Evolutionary conservation across 2,888 invertebrate genomes (phyloP).

Genomic region (Drosophila paramelanica): DNA sequence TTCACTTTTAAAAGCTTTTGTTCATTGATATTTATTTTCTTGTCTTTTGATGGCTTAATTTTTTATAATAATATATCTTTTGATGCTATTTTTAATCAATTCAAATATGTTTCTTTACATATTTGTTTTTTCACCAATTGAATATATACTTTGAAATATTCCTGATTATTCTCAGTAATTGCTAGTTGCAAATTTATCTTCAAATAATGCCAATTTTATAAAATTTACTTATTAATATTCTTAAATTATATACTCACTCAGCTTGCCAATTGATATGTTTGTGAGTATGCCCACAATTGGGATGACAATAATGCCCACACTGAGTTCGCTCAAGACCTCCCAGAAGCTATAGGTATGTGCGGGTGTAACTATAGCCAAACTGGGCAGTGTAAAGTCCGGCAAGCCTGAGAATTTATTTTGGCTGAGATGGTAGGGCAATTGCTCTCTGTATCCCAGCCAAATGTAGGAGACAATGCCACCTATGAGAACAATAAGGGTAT

Average conservation of each 20-base stretch:
- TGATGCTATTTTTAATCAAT: too few relatives aligned
- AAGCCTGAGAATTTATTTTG: constrained; percentile 88
- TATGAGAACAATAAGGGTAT: constrained; percentile 90
- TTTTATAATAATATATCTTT: too few relatives aligned
- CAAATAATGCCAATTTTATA: too few relatives aligned
- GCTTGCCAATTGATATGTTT: constrained; percentile 97
- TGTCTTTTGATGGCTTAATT: too few relatives aligned
- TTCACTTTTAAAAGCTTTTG: too few relatives aligned
- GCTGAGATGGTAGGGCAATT: constrained; percentile 87
- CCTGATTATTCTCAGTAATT: too few relatives aligned
- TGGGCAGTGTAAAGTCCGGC: constrained; percentile 88
- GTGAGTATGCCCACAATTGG: constrained; percentile 95
- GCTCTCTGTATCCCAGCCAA: constrained; percentile 85
- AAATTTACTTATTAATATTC: background rate
- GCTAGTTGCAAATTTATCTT: too few relatives aligned
- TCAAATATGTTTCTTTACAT: too few relatives aligned
- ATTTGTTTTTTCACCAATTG: too few relatives aligned
- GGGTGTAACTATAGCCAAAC: constrained; percentile 87
- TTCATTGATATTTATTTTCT: too few relatives aligned
- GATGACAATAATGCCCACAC: constrained; percentile 91
- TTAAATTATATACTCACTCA: constrained; percentile 88
- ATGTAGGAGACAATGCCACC: constrained; percentile 87
- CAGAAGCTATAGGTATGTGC: constrained; percentile 87
- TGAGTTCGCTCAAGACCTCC: constrained; percentile 90
- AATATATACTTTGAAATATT: too few relatives aligned